Conservation (phyloP, 2,113 vertebrate genomes). For the Protobothrops flavoviridis region DNA sequence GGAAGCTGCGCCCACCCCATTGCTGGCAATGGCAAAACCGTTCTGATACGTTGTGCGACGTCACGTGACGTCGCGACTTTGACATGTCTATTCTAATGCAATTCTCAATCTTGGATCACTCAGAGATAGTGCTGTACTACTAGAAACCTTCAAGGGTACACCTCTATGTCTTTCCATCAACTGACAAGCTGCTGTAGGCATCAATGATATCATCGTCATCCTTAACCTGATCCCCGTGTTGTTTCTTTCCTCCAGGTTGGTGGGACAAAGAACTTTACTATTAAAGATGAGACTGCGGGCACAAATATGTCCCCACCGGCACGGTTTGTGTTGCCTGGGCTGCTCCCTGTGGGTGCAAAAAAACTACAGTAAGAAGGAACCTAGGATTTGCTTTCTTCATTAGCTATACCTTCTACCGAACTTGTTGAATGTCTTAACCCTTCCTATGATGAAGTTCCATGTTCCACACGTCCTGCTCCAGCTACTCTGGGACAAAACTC, state of each 20-base stretch:
- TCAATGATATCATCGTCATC: too few relatives aligned
- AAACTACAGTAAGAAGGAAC: neutral
- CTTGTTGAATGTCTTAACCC: neutral
- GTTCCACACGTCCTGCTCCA: neutral
- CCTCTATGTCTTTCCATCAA: too few relatives aligned
- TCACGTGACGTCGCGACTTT: too few relatives aligned
- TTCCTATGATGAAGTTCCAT: neutral
- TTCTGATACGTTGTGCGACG: too few relatives aligned
- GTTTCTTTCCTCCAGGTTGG: conserved; percentile 71
- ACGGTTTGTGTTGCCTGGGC: neutral
- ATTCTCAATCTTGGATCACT: too few relatives aligned
- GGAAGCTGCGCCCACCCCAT: too few relatives aligned
- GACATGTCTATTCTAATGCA: too few relatives aligned
- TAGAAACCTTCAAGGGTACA: neutral
- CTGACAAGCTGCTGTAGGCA: too few relatives aligned
- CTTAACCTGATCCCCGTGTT: neutral
- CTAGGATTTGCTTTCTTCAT: neutral
- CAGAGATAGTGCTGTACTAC: neutral
- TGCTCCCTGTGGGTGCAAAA: neutral
- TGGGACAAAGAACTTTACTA: conserved; percentile 87
- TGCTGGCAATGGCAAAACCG: too few relatives aligned
- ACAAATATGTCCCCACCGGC: too few relatives aligned
- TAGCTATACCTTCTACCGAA: neutral
- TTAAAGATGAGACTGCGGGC: conserved; percentile 42
- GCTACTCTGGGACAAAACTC: neutral